Evolutionary conservation across 2,888 invertebrate species (phyloP).

Genomic region (Spodoptera picta): DNA sequence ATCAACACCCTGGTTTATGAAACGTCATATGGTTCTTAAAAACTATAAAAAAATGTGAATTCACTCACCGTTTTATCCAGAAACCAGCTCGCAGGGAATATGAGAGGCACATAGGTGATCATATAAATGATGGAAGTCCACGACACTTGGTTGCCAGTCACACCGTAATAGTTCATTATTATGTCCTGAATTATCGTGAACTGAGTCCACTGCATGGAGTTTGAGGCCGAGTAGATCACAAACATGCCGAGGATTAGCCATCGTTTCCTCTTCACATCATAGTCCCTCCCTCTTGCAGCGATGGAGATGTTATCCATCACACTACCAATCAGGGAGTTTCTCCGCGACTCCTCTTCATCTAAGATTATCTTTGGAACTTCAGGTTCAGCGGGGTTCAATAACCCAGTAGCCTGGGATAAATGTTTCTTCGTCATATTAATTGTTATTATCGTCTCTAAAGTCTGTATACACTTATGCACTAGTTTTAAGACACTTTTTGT

Average conservation of each 20-base stretch:
- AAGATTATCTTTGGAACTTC: constrained; percentile 55
- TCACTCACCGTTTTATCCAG: constrained; percentile 96
- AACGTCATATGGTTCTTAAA: background rate
- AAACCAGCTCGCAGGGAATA: constrained; percentile 98
- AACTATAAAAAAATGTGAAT: constrained; percentile 14
- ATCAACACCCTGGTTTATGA: too few species aligned
- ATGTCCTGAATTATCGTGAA: constrained; percentile 96
- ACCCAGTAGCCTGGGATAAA: constrained; percentile 40
- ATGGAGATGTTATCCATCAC: constrained; percentile 69
- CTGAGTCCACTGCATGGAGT: constrained; percentile 98
- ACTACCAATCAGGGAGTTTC: constrained; percentile 66
- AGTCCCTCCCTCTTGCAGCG: constrained; percentile 60
- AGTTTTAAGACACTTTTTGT: constrained; percentile 34
- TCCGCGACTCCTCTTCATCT: constrained; percentile 51
- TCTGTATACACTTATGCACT: background rate
- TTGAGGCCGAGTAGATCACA: constrained; percentile 95
- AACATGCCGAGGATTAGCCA: constrained; percentile 96
- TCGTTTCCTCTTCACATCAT: constrained; percentile 91
- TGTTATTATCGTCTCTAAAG: constrained; percentile 4
- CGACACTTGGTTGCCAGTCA: constrained; percentile 92
- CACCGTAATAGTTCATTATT: constrained; percentile 92
- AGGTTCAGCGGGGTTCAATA: constrained; percentile 52
- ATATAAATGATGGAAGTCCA: constrained; percentile 99
- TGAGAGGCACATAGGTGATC: constrained; percentile 98
- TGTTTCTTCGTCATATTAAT: constrained; percentile 45